A percentile compares a stretch with the other conserved stretches of the same genome.
phyloP scores from a whole-genome alignment of 2,797 vertebrate species.

The Monodelphis domestica region DNA sequence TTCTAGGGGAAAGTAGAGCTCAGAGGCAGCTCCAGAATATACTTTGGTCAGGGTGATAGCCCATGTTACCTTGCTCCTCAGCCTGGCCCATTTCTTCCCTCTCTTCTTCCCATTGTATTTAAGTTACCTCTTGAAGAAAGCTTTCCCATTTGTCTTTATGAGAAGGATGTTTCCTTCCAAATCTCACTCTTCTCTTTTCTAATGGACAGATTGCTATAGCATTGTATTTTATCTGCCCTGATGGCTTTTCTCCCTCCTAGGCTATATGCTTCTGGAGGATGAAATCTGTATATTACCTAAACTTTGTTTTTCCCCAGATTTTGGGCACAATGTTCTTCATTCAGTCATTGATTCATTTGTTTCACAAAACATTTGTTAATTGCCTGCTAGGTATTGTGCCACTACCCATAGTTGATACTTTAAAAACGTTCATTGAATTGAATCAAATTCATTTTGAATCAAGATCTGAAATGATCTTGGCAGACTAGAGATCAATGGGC shows the following conservation, averaged over 20 bases:
- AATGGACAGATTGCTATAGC: neutral
- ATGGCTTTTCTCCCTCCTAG: neutral
- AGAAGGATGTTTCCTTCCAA: neutral
- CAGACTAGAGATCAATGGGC: neutral
- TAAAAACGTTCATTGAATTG: neutral
- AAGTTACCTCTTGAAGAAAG: neutral
- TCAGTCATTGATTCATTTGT: neutral
- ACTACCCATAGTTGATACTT: neutral
- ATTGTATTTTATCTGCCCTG: neutral
- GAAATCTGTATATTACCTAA: neutral
- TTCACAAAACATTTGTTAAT: neutral
- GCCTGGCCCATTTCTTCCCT: neutral
- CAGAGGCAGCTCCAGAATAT: neutral
- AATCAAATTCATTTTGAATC: neutral
- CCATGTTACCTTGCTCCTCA: neutral
- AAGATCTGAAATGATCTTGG: neutral
- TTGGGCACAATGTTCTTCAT: too few relatives aligned
- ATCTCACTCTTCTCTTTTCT: neutral
- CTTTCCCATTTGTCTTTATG: neutral
- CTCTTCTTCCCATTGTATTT: slow-evolving; percentile 2
- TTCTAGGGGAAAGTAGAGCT: neutral
- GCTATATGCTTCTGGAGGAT: neutral
- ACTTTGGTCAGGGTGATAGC: neutral
- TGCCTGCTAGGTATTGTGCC: neutral
- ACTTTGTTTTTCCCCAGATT: neutral